Evolutionary conservation across 2,797 vertebrate genomes (phyloP).

Genomic region (Alosa sapidissima): DNA sequence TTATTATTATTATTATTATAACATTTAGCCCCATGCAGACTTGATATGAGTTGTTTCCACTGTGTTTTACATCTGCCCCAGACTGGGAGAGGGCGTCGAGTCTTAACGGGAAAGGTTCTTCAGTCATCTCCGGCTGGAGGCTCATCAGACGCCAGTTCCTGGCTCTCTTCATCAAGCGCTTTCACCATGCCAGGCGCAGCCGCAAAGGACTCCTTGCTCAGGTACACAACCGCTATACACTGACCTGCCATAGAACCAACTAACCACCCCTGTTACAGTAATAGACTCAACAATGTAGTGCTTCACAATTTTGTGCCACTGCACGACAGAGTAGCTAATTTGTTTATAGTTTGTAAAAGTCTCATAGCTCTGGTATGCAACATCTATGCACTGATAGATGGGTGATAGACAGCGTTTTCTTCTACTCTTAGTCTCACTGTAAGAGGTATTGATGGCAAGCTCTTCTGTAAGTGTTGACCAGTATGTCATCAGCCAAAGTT

Average conservation of each 20-base stretch:
- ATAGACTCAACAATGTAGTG: no score
- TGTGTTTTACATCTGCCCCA: conserved; percentile 41
- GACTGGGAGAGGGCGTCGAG: conserved; percentile 70
- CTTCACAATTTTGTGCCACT: no score
- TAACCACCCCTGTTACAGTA: no score
- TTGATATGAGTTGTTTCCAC: neutral
- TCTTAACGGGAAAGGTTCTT: conserved; percentile 84
- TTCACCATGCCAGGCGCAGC: conserved; percentile 92
- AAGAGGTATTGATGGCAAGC: no score
- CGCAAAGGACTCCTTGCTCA: conserved; percentile 96
- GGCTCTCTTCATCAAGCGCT: conserved; percentile 93
- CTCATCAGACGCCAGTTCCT: conserved; percentile 91
- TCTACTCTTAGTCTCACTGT: neutral
- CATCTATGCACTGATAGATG: neutral
- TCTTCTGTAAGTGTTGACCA: no score
- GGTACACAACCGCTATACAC: conserved; percentile 68
- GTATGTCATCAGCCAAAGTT: no score
- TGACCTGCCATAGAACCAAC: no score
- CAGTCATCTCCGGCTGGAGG: conserved; percentile 83
- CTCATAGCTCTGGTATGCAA: neutral
- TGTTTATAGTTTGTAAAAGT: neutral
- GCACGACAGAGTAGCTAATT: no score
- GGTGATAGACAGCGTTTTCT: no score
- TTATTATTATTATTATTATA: neutral
- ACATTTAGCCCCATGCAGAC: neutral